A percentile compares a stretch with the other conserved stretches of the same genome.
Conservation (phyloP, 1,140 invertebrate species). For the Drosophila sp. region DNA sequence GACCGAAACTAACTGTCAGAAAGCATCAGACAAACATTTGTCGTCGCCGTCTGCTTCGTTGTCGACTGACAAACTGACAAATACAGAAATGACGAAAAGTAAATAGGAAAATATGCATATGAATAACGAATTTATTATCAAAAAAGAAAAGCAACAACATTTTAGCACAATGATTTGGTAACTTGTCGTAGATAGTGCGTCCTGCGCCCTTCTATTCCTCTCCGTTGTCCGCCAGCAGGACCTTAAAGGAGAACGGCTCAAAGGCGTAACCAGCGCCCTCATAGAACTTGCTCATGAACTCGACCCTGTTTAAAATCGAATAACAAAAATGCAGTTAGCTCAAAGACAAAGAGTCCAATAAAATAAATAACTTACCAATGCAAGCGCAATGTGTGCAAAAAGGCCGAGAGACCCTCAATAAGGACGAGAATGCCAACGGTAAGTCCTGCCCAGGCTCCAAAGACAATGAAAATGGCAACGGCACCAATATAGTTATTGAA, state of each 20-base stretch:
- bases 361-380: slow-evolving; percentile 93
- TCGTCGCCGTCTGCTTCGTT: slow-evolving; percentile 29
- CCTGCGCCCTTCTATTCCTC: slow-evolving; percentile 57
- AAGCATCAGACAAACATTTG: slow-evolving; percentile 64
- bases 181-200: slow-evolving; percentile 50
- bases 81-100: slow-evolving; percentile 31
- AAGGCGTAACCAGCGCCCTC: slow-evolving; percentile 94
- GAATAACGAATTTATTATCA: slow-evolving; percentile 66
- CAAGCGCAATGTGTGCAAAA: slow-evolving; percentile 98
- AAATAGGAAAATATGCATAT: slow-evolving; percentile 61
- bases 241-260: slow-evolving; percentile 96
- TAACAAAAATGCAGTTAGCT: slow-evolving; percentile 74
- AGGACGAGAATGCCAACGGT: slow-evolving; percentile 97
- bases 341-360: background rate
- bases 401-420: slow-evolving; percentile 99
- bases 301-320: slow-evolving; percentile 89
- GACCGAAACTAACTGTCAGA: slow-evolving; percentile 63
- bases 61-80: slow-evolving; percentile 44
- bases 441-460: slow-evolving; percentile 93
- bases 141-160: slow-evolving; percentile 37
- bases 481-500: slow-evolving; percentile 41
- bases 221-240: slow-evolving; percentile 88
- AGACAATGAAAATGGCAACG: slow-evolving; percentile 90
- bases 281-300: slow-evolving; percentile 99
- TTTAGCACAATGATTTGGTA: slow-evolving; percentile 33